A percentile compares a stretch with the other conserved stretches of the same genome.
These are phyloP conservation scores for Psittacus erithacus DNA, from an alignment of 2,113 vertebrate species.

Conservation along the genomic window DNA sequence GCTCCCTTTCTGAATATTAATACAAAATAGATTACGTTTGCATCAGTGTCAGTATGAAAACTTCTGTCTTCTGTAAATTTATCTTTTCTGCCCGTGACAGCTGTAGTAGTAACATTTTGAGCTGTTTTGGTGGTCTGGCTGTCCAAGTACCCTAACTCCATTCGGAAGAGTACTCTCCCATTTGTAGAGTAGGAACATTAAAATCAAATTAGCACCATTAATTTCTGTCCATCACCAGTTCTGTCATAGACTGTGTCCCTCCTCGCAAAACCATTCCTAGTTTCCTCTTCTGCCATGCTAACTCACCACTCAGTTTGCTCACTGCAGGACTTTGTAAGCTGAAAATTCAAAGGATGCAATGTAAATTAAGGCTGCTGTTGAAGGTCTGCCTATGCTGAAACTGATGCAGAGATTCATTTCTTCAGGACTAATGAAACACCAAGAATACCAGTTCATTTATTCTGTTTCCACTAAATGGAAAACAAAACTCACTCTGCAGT, in stretches of 20 bases:
- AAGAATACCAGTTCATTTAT: slow-evolving; percentile 47
- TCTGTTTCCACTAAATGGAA: slow-evolving; percentile 31
- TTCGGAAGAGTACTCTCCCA: not conserved
- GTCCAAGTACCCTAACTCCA: not conserved
- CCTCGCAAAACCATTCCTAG: not conserved
- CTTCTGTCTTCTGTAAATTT: not conserved
- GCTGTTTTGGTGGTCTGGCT: not conserved
- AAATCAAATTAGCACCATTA: not conserved
- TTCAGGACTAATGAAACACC: slow-evolving; percentile 4
- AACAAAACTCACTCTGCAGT: slow-evolving; percentile 56
- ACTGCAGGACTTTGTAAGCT: not conserved
- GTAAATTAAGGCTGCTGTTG: slow-evolving; percentile 2
- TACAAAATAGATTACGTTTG: not conserved
- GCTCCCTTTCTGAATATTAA: not conserved
- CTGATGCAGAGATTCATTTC: not conserved
- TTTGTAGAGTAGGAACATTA: not conserved
- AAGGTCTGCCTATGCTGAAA: not conserved
- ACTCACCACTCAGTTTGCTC: not conserved
- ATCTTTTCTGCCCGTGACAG: not conserved
- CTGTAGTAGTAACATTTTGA: not conserved
- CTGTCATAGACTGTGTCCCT: not conserved
- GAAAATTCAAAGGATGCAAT: not conserved
- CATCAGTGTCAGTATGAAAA: not conserved
- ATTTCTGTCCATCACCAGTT: not conserved
- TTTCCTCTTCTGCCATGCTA: not conserved